phyloP scores from a whole-genome alignment of 2,113 vertebrate species.

The Formicarius rufipectus region DNA sequence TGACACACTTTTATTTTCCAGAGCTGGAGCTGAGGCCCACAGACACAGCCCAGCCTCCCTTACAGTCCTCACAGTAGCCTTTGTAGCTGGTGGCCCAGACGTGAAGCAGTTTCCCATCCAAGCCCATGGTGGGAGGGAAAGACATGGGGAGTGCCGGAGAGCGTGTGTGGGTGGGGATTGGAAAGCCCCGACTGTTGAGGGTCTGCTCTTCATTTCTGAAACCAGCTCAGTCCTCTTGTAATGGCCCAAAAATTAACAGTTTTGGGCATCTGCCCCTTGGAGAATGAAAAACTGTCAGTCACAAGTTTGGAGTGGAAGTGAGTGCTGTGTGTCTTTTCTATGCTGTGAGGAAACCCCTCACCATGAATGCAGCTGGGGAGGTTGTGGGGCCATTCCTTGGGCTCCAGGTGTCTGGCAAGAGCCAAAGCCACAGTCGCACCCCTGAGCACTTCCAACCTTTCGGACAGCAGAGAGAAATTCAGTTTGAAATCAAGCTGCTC shows the following conservation, averaged over 20 bases:
- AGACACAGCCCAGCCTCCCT: background rate
- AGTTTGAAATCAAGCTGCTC: background rate
- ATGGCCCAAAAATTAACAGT: background rate
- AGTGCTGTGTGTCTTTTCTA: background rate
- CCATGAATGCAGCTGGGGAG: rapidly evolving
- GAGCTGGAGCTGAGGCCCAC: background rate
- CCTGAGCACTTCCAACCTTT: background rate
- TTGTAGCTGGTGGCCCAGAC: background rate
- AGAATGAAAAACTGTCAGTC: background rate
- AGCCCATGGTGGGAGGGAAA: background rate
- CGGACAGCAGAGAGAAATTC: background rate
- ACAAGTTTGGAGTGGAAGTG: background rate
- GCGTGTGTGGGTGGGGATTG: background rate
- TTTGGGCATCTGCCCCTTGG: background rate
- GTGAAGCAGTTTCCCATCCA: rapidly evolving
- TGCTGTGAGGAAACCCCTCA: background rate
- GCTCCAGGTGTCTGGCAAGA: background rate
- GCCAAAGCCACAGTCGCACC: background rate
- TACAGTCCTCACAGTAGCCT: background rate
- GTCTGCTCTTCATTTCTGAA: background rate
- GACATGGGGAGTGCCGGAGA: background rate
- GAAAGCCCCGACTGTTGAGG: background rate
- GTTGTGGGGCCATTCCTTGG: background rate
- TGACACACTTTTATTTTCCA: background rate
- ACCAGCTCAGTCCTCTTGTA: background rate